These are phyloP conservation scores for Lysandra coridon DNA, from an alignment of 2,888 invertebrate genomes.

Conservation along the genomic window DNA sequence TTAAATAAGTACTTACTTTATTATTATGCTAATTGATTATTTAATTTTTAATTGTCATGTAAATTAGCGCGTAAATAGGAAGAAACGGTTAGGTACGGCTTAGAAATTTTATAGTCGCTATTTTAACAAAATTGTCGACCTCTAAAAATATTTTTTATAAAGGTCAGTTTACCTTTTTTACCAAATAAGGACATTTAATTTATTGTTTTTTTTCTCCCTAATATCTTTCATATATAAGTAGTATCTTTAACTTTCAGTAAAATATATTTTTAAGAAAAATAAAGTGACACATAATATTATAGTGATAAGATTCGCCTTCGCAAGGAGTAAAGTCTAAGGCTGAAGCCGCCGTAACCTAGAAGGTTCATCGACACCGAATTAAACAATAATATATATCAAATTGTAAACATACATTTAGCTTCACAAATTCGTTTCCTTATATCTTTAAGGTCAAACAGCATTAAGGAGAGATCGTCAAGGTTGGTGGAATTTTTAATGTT, in stretches of 20 bases:
- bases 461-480: background rate
- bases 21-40: background rate
- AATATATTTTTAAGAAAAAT: constrained; percentile 8
- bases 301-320: constrained; percentile 30
- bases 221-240: too few relatives aligned
- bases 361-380: constrained; percentile 18
- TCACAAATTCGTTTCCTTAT: constrained; percentile 24
- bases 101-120: too few relatives aligned
- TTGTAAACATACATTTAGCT: constrained; percentile 15
- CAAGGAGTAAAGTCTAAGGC: constrained; percentile 30
- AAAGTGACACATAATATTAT: background rate
- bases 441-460: constrained; percentile 5
- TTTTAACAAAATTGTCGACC: too few relatives aligned
- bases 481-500: constrained; percentile 1
- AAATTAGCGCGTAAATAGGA: too few relatives aligned
- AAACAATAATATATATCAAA: constrained; percentile 24
- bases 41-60: background rate
- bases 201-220: too few relatives aligned
- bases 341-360: constrained; percentile 7
- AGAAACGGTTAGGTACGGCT: too few relatives aligned
- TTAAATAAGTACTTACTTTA: background rate
- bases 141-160: too few relatives aligned
- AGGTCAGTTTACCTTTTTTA: too few relatives aligned
- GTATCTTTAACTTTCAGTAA: constrained; percentile 22
- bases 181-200: too few relatives aligned